Base-by-base conservation (phyloP, 2,888 invertebrate species). In the Eilema caniola region DNA sequence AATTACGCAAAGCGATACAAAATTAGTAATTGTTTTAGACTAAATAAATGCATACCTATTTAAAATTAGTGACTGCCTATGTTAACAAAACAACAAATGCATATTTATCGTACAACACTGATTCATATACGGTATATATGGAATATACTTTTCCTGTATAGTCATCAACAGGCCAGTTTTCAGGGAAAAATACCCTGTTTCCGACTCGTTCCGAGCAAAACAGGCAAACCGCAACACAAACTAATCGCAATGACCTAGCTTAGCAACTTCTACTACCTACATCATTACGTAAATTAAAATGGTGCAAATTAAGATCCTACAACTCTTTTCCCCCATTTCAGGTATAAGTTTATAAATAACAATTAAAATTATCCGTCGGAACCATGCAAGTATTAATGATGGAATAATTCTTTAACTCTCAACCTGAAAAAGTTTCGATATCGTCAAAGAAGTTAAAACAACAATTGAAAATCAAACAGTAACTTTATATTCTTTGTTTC, bases 201-300 rank as follows among this genome's bases (percentile, higher is more conserved):
- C 85, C 84, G 78, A 76, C 75, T 65, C 63, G 59, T 68, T 62
- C 41, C 24, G 47, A 78, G 73, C 88, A 88, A 90, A 92, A 90
- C 92, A 92, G 92, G 92, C 89, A 92, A 92, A 92, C 92, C 92
- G 85, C 92, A 92, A 67, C 65, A 62, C 69, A 67, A 73, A 74
- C 64, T 72, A 76, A 77, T 83, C 76, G 72, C 62, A 72, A 69
- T 72, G 83, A 77, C 73, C 79, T 69, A 66, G 67, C 71, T 14
- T 57, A 57, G 66, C 20, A 62, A 69, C 71, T 69, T 16, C 41
- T 64, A 63, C 57, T 59, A 59, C 67, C 69, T 73, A 82, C 74
- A 70, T 78, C 72, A 77, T 82, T 77, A 78, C 67, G 71, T 76
- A 73, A 74, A 73, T 72, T 69, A 75, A 33, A 5, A 56, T 62